Base-by-base conservation (phyloP, 1,140 invertebrate species). In the Spodoptera frugiperda region DNA sequence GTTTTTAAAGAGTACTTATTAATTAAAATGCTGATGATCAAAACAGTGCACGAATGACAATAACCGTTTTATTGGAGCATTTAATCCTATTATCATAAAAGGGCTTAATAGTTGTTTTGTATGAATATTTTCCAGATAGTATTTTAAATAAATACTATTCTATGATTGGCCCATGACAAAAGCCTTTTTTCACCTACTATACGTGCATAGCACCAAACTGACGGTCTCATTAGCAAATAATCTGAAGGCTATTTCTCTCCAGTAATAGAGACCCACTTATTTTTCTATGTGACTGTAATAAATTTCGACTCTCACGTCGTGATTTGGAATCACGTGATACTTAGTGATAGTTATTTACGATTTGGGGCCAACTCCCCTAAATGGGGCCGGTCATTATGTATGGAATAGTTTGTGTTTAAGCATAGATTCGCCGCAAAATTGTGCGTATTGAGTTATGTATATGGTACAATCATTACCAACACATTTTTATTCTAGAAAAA, bases 291-390 rank as follows among this genome's bases (percentile, higher is more conserved):
- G 51, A 53, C 49, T 78, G 78, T 70, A 61, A 79, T 79, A 79
- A 76, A 76, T 79, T 77, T 73, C 70, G 53, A 67, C 53, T 73
- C 51, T 77, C 57, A 76, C 68, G 65, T 67, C 70, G 33, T 77
- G 78, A 76, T 79, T 79, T n/a, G 25, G n/a, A 73, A 53, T 61
- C 59, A 77, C 51, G 74, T 79, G 67, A 79, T 79, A 55, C 33
- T 17, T 48, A 73, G 49, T 79, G 67, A 79, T 48, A 73, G 49
- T 79, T 73, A 79, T 79, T 79, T 79, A 79, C 70, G 74, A 76
- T 76, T 77, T 39, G 44, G 49, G 51, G 57, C 51, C 51, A 11
- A 12, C 33, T 71, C 33, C 44, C 30, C 67, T 39, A 75, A 73
- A 79, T 74, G 49, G 81, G 57, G 74, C 78, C 76, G 78, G 72